Evolutionary conservation across 2,113 vertebrate genomes (phyloP), one percentile per base, ranked within the genome.

Genomic region (Caracal caracal): DNA sequence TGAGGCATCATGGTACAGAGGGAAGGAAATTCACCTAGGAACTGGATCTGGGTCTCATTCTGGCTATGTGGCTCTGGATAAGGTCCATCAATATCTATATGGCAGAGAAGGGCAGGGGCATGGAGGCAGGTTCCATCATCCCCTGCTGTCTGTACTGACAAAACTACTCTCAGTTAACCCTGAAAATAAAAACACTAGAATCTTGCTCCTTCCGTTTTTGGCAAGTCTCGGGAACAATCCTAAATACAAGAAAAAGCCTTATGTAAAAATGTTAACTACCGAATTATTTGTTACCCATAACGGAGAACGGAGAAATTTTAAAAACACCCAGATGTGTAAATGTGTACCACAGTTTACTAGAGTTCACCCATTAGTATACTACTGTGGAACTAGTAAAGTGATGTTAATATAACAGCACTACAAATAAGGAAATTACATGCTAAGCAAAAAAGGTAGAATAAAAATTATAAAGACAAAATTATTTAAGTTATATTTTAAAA

Each of bases 161-260:
- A 91, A 96, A 90, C 40, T 59, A 81, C 78, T 81, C 66, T 83
- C 53, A 76, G 73, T 70, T 78, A 80, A 91, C 40, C 30, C 10
- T 26, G 76, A 26, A 80, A 81, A 89, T 61, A 43, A 86, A 95
- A 73, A 94, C 30, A 19, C 56, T 88, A 80, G 16, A 61, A 88
- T 79, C 15, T 47, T 66, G 92, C 10, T 73, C 37, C 6, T 2
- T 95, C 63, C 19, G 61, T 33, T 80, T 93, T 75, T 79, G 61
- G 66, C 51, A 59, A 97, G 22, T 78, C 65, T 95, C 79, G 71
- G 87, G 12, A 85, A 83, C 95, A 93, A 66, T 43, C 22, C 37
- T 75, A 85, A 81, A 76, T 35, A 92, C 4, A 88, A 68, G 35
- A 78, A 93, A 88, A 93, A 76, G 7, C 1, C 43, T 76, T 59